phyloP scores from a whole-genome alignment of 2,797 vertebrate species.

The Enteromius unitaeniatus region DNA sequence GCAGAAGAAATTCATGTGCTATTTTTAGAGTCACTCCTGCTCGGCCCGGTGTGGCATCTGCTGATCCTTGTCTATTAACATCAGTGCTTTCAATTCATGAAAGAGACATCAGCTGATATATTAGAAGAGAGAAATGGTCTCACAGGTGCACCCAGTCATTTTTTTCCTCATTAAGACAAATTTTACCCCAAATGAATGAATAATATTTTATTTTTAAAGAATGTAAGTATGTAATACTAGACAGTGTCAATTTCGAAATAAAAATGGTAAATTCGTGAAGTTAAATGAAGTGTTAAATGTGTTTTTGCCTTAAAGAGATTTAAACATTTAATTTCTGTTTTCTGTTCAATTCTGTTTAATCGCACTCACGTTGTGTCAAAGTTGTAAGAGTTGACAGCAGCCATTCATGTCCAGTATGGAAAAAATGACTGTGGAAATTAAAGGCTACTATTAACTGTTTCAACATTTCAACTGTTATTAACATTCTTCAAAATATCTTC shows the following conservation, averaged over 20 bases:
- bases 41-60: conserved; percentile 22
- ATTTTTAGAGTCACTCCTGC: conserved; percentile 51
- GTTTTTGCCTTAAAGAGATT: not conserved
- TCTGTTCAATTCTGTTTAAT: not conserved
- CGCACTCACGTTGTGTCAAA: not conserved
- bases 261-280: not conserved
- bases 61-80: conserved; percentile 14
- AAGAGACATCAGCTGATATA: not conserved
- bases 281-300: no score
- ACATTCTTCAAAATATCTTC: not conserved
- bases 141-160: not conserved
- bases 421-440: not conserved
- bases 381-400: not conserved
- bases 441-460: not conserved
- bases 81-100: conserved; percentile 3
- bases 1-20: conserved; percentile 26
- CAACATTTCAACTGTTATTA: not conserved
- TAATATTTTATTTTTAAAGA: not conserved
- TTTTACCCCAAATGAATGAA: not conserved
- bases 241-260: not conserved
- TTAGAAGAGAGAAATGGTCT: not conserved
- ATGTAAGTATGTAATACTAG: not conserved
- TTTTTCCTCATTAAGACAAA: not conserved
- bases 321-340: not conserved
- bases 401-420: not conserved